Conservation (phyloP, 2,888 invertebrate genomes). For the Balanococcus diminutus region DNA sequence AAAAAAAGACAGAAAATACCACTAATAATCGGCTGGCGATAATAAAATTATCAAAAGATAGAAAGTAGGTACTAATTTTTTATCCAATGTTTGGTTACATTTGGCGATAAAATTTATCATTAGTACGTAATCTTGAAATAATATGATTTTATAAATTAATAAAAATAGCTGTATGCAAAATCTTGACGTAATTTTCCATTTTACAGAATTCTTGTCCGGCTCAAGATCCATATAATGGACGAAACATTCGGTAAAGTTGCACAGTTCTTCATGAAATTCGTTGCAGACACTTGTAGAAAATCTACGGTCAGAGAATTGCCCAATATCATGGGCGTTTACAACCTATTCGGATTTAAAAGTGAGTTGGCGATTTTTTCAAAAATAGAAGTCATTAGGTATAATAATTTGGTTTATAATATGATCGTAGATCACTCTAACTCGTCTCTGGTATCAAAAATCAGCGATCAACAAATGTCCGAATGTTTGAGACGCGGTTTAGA, state of each 20-base stretch:
- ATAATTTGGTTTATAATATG: background rate
- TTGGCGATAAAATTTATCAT: background rate
- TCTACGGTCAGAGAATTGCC: background rate
- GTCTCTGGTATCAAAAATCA: background rate
- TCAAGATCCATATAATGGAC: background rate
- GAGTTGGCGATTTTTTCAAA: background rate
- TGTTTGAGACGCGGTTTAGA: slow-evolving; percentile 26
- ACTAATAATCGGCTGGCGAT: background rate
- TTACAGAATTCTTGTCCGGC: background rate
- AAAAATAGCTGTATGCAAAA: background rate
- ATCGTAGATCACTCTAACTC: background rate
- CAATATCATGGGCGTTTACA: background rate
- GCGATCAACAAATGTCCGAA: background rate
- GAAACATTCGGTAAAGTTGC: slow-evolving; percentile 6
- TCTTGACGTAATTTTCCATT: background rate
- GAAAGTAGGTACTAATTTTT: no score
- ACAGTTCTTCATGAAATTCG: slow-evolving; percentile 19
- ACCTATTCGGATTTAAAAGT: background rate
- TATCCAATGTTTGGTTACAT: background rate
- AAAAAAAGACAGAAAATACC: no score
- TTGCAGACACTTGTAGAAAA: background rate
- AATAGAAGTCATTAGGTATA: background rate
- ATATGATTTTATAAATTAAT: background rate
- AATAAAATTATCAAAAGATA: background rate
- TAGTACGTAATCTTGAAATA: background rate